Evolutionary conservation across 2,888 invertebrate species (phyloP), one percentile per base, ranked within the genome.

Genomic region (Melipona beecheii): DNA sequence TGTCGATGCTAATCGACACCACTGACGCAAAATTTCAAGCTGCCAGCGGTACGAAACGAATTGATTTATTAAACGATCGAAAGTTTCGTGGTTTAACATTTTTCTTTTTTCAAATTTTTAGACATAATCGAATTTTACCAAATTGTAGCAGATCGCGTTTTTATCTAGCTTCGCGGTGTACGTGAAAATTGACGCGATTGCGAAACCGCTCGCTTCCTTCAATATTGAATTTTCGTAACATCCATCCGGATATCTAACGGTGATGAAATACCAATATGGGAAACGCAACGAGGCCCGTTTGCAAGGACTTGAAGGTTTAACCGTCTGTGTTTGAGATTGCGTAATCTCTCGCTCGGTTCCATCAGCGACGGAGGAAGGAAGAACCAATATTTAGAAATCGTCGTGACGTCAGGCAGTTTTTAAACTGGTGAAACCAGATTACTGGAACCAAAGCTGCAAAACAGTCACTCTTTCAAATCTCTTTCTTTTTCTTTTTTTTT

Each of bases 221-320:
- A 85, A 85, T 85, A 85, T 85, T 85, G 68, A 64, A 71, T 81
- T 81, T 81, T 85, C 86, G 76, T 85, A 80, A 85, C 85, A 62
- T 68, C 66, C 17, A 43, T n/a, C 27, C 66, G 74, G 80, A 71
- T 75, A 68, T 80, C 81, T 80, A 85, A 85, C 81, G 71, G 62
- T 75, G 81, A 84, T 31, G 81, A 77, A 80, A 85, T 58, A 17
- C 54, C 50, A 66, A 60, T 62, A 54, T n/a, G 36, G 58, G 66
- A 74, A 73, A 70, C 75, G 50, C 36, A 24, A 65, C 75, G 27
- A 74, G 81, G 62, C 58, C 56, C 70, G 73, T 74, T 72, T 43
- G 15, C 66, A 72, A 36, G 72, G 64, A 69, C 70, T 27, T 1
- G 27, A 27, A 56, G 21, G 21, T 13, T 36, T 60, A n/a, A 52